Conservation (phyloP, 92 coral and sea anemone genomes). For the Porites evermanni region DNA sequence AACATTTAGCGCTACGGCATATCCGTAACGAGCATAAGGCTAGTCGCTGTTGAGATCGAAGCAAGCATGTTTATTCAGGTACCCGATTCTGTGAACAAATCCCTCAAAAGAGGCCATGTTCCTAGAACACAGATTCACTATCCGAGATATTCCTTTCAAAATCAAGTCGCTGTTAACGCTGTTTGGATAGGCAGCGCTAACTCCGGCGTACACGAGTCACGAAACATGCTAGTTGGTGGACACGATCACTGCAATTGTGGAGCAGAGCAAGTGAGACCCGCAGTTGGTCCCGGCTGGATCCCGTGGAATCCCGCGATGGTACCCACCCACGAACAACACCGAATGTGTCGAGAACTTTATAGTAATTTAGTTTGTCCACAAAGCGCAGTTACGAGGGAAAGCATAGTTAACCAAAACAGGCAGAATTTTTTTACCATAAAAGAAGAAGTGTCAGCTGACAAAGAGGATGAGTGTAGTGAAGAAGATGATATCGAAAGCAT, state of each 20-base stretch:
- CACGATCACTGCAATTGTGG: constrained; percentile 19
- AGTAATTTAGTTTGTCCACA: constrained; percentile 1
- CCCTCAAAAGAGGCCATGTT: constrained; percentile 21
- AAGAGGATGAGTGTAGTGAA: constrained; percentile 6
- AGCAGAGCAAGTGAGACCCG: constrained; percentile 12
- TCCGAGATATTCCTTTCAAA: constrained; percentile 8
- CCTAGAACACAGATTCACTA: constrained; percentile 38
- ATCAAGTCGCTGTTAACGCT: constrained; percentile 16
- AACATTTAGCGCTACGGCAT: constrained; percentile 21
- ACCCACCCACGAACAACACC: constrained; percentile 43
- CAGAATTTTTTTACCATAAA: not conserved
- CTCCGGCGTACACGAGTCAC: constrained; percentile 20
- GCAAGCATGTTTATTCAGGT: constrained; percentile 49
- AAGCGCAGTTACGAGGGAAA: constrained; percentile 18
- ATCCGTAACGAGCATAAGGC: constrained; percentile 13
- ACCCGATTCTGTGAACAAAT: constrained; percentile 45
- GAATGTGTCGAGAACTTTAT: constrained; percentile 24
- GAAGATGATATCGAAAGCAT: constrained; percentile 47
- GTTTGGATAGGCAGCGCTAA: not conserved
- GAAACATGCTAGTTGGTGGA: constrained; percentile 10
- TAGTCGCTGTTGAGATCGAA: not conserved
- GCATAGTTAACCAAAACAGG: not conserved
- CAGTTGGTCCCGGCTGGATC: constrained; percentile 9
- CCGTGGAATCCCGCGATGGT: constrained; percentile 21
- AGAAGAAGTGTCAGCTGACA: constrained; percentile 8